Base-by-base conservation (phyloP, 2,888 invertebrate species). In the Sesia apiformis region DNA sequence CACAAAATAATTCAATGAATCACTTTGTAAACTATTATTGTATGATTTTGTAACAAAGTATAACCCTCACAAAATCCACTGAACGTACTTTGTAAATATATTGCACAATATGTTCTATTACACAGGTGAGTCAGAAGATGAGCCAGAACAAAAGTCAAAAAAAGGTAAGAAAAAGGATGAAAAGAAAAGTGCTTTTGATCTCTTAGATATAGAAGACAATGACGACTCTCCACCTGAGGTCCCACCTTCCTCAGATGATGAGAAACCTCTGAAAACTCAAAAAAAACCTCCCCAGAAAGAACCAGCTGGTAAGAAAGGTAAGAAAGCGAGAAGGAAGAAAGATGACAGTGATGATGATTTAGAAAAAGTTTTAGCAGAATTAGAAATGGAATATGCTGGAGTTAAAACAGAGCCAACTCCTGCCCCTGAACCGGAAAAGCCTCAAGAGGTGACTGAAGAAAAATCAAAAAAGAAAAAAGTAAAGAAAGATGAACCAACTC, bases 311-410 rank as follows among this genome's bases (percentile, higher is more conserved):
- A 94, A 94, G 75, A 94, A 95, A 75, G 91, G 93, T 3, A 95
- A 94, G 72, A 94, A 94, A 77, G 81, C 90, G 4, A 93, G 92
- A 70, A 92, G 93, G 70, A 95, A 94, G 84, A 93, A 93, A 62
- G 92, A 93, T 66, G 94, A 94, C 55, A 94, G 94, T 70, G 94
- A 94, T 76, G 95, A 95, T 59, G 96, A 96, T 74, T 84, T 96
- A 58, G 96, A 96, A 69, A 95, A 95, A 80, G 94, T 95, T 58
- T 81, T 96, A 59, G 96, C 96, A 6, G 96, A 96, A 81, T 83
- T 96, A 60, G 94, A 94, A 81, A 90, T 95, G 85, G 96, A 96
- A 86, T 94, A 95, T 82, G 89, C 93, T 53, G 95, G 93, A 23
- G 88, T 90, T 1, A 91, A 92, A 67, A 84, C 88, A 60, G 90